Percentiles rank a stretch among this genome's conserved stretches.
Conservation (phyloP, 2,797 vertebrate species). For the Eptatretus atami region DNA sequence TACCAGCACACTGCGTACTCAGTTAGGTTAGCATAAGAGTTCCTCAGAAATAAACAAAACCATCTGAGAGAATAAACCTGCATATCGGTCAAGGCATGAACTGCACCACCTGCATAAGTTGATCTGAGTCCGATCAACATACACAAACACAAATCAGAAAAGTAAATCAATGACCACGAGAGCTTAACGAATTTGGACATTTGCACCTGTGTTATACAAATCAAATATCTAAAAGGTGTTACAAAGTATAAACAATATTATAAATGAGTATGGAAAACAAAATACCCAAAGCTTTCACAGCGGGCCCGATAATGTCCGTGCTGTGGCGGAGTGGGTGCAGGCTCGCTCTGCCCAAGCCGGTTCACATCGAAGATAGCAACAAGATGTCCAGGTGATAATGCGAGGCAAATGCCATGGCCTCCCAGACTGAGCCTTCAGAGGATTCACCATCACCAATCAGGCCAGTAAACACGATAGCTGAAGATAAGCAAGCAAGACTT, state of each 20-base stretch:
- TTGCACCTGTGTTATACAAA: no score
- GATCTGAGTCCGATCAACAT: no score
- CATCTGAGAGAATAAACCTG: no score
- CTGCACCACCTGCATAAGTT: no score
- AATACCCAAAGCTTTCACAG: slow-evolving; percentile 47
- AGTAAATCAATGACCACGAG: no score
- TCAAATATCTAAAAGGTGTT: no score
- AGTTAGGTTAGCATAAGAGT: no score
- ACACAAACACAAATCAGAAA: no score
- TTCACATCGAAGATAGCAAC: slow-evolving; percentile 44
- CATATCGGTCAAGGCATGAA: no score
- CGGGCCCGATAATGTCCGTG: slow-evolving; percentile 26
- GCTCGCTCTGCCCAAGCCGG: slow-evolving; percentile 30
- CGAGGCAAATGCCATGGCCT: slow-evolving; percentile 46
- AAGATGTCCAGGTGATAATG: slow-evolving; percentile 35
- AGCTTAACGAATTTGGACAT: no score
- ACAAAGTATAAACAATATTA: neutral
- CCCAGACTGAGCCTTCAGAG: slow-evolving; percentile 46
- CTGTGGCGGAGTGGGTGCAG: slow-evolving; percentile 31
- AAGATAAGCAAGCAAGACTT: neutral
- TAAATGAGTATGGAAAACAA: neutral
- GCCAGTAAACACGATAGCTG: slow-evolving; percentile 52
- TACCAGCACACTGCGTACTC: no score
- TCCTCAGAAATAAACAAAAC: no score
- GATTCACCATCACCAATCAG: slow-evolving; percentile 38